Conservation (phyloP, 2,113 vertebrate species). For the Bungarus multicinctus region DNA sequence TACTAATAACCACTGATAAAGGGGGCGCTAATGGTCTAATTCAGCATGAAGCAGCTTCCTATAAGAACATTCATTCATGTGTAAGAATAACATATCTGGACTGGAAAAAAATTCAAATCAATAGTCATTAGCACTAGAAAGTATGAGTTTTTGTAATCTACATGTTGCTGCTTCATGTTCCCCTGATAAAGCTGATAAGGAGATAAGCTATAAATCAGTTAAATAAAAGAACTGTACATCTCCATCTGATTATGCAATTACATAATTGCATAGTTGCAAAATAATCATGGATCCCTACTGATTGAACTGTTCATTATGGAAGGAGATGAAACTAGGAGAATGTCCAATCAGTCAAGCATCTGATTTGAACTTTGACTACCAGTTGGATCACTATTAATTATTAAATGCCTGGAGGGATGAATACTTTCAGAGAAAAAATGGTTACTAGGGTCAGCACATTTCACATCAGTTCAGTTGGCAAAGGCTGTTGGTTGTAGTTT, state of each 20-base stretch:
- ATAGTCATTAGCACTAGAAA: not conserved
- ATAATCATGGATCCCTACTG: not conserved
- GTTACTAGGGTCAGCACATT: not conserved
- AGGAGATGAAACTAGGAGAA: not conserved
- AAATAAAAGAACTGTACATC: not conserved
- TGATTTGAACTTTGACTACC: not conserved
- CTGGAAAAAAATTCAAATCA: not conserved
- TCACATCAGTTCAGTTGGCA: not conserved
- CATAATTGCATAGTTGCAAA: not conserved
- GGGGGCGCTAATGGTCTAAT: not conserved
- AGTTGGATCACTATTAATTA: not conserved
- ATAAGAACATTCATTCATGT: not conserved
- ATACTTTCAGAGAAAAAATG: not conserved
- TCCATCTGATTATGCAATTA: not conserved
- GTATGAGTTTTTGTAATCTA: not conserved
- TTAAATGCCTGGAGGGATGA: not conserved
- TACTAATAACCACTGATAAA: not conserved
- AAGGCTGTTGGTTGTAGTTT: not conserved
- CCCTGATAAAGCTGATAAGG: not conserved
- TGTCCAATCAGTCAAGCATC: not conserved
- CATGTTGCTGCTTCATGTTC: not conserved
- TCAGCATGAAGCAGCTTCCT: not conserved
- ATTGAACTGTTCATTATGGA: not conserved
- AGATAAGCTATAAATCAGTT: not conserved
- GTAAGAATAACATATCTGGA: not conserved